Conservation (phyloP, 2,888 invertebrate genomes). For the Yponomeuta sedellus region DNA sequence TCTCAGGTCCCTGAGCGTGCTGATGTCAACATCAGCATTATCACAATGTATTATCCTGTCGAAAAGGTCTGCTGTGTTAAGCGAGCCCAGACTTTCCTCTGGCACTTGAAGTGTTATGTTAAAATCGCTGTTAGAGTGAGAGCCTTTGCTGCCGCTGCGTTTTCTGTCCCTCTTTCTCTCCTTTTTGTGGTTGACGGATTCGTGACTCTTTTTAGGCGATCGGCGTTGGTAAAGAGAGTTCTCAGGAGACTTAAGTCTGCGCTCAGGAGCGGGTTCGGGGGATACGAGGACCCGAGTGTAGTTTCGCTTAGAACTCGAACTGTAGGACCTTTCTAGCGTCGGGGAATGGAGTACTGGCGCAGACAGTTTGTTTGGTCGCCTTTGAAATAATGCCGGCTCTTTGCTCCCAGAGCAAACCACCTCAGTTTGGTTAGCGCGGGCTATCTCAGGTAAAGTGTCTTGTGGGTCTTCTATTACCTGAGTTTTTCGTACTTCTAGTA, state of each 20-base stretch:
- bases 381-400: slow-evolving; percentile 63
- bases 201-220: slow-evolving; percentile 41
- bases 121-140: slow-evolving; percentile 38
- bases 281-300: slow-evolving; percentile 63
- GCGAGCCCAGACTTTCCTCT: slow-evolving; percentile 54
- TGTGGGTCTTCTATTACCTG: slow-evolving; percentile 29
- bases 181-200: slow-evolving; percentile 44
- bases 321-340: not conserved
- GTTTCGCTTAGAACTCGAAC: slow-evolving; percentile 33
- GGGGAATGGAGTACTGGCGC: slow-evolving; percentile 28
- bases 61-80: slow-evolving; percentile 62
- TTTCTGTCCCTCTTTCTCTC: slow-evolving; percentile 49
- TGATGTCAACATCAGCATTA: slow-evolving; percentile 65
- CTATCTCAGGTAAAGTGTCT: slow-evolving; percentile 59
- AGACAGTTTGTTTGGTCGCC: slow-evolving; percentile 45
- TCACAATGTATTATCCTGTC: slow-evolving; percentile 61
- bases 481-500: slow-evolving; percentile 43
- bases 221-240: slow-evolving; percentile 49
- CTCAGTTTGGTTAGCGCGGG: slow-evolving; percentile 48
- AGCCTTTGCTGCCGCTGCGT: slow-evolving; percentile 28
- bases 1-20: slow-evolving; percentile 63
- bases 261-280: slow-evolving; percentile 29
- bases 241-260: slow-evolving; percentile 35
- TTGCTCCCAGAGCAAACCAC: slow-evolving; percentile 54
- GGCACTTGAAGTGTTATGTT: slow-evolving; percentile 67